Conservation (phyloP, 2,888 invertebrate genomes). For the Andricus quercusramuli region DNA sequence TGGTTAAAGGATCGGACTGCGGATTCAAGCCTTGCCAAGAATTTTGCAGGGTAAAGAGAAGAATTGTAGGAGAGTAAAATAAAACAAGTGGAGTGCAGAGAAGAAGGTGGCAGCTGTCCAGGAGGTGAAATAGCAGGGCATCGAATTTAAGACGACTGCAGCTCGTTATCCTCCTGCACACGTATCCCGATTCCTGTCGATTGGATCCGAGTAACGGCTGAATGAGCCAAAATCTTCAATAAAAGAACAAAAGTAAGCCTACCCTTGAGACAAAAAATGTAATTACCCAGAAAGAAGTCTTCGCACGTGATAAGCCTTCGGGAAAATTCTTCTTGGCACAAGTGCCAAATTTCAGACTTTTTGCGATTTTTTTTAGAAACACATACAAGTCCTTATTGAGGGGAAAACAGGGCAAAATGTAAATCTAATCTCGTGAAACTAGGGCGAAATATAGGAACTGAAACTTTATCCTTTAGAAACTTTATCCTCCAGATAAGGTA, state of each 20-base stretch:
- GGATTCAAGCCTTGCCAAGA: slow-evolving; percentile 55
- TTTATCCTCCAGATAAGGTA: too few relatives aligned
- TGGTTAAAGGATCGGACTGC: slow-evolving; percentile 40
- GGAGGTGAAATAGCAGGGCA: slow-evolving; percentile 52
- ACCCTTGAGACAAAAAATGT: slow-evolving; percentile 8
- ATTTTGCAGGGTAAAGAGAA: slow-evolving; percentile 48
- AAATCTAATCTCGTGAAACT: too few relatives aligned
- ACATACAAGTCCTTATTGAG: not conserved
- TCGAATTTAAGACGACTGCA: slow-evolving; percentile 40
- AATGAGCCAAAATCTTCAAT: not conserved
- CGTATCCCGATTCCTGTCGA: slow-evolving; percentile 29
- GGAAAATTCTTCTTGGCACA: slow-evolving; percentile 7
- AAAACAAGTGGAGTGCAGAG: slow-evolving; percentile 42
- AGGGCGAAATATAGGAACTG: too few relatives aligned
- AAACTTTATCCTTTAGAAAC: too few relatives aligned
- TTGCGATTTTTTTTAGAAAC: not conserved
- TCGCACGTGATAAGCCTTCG: not conserved
- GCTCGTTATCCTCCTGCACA: slow-evolving; percentile 39
- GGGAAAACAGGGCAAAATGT: too few relatives aligned
- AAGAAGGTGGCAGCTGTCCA: slow-evolving; percentile 58
- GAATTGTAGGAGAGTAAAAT: slow-evolving; percentile 44
- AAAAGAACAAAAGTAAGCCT: slow-evolving; percentile 25
- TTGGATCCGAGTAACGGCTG: slow-evolving; percentile 36
- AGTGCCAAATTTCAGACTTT: not conserved
- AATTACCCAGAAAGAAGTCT: not conserved